Evolutionary conservation across 2,888 invertebrate species (phyloP), one percentile per base, ranked within the genome.

Genomic region (Eilema griseolum): DNA sequence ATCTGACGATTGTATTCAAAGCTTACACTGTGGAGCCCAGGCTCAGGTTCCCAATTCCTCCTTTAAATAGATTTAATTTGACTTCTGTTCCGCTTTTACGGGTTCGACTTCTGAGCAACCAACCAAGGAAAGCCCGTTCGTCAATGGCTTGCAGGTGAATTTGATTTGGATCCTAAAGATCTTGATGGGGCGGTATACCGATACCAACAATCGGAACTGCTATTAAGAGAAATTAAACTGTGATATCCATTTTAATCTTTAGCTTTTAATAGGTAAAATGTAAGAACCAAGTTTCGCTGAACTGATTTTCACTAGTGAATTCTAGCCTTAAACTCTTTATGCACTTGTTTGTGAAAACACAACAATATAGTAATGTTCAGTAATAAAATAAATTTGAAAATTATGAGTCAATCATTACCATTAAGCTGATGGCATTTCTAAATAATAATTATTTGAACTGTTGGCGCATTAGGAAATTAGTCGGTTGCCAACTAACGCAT

Each of bases 381-480:
- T n/a, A 52, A 52, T 52, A 20, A 52, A 52, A 52, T 52, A 52
- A 52, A n/a, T 52, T 52, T 52, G 8, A 52, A n/a, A 52, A 52
- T 52, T 52, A 52, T 52, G 52, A 52, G 52, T 10, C 52, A 52
- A 52, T 52, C 52, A 52, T 52, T 52, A n/a, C 52, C 52, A 52
- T 52, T 52, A n/a, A 20, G 52, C n/a, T n/a, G n/a, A 52, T 52
- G 52, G 52, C 2, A 52, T 52, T 52, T 46, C 7, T 52, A 52
- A 52, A n/a, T 52, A 52, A 10, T 52, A 52, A 52, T 52, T 52
- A 52, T 10, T 52, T 52, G n/a, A 8, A 52, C 16, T 52, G 52
- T 52, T n/a, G 52, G n/a, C 52, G 52, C n/a, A 52, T 52, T n/a
- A 52, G 52, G 52, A 52, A 52, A 52, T 52, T 52, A 52, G 52